These are phyloP conservation scores for Xyliphius kryptos DNA, from an alignment of 2,113 vertebrate species.

Conservation along the genomic window DNA sequence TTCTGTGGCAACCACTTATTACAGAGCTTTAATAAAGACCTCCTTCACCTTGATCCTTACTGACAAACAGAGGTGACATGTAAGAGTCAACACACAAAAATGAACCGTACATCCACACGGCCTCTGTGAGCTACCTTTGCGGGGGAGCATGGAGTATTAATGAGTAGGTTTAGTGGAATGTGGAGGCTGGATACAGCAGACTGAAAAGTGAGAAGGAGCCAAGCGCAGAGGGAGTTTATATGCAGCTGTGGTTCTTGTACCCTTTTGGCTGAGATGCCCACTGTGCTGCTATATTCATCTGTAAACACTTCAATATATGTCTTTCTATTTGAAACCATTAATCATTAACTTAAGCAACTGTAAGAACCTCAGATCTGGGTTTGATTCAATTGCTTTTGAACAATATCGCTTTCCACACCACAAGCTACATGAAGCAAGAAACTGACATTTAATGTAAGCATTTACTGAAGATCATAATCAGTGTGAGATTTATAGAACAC, in stretches of 20 bases:
- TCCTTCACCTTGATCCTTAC: neutral
- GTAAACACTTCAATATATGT: neutral
- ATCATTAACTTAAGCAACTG: neutral
- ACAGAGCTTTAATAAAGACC: neutral
- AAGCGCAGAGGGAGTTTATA: slow-evolving; percentile 1
- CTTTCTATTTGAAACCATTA: neutral
- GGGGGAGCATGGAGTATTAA: neutral
- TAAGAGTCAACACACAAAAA: no score
- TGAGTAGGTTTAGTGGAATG: neutral
- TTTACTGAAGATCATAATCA: neutral
- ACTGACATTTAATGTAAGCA: neutral
- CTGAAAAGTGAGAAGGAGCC: neutral
- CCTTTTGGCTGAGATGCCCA: neutral
- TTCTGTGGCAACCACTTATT: slow-evolving; percentile 16
- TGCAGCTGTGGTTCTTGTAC: neutral
- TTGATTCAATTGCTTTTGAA: neutral
- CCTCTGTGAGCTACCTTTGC: neutral
- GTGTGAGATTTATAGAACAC: neutral
- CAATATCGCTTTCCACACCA: neutral
- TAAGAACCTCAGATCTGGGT: no score
- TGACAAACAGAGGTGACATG: slow-evolving; percentile 1
- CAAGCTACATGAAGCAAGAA: neutral
- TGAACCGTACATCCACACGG: neutral
- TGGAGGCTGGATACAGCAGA: neutral
- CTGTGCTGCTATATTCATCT: neutral